A percentile compares a stretch with the other conserved stretches of the same genome.
Conservation (phyloP, 2,797 vertebrate genomes). For the Ptychadena robeensis region DNA sequence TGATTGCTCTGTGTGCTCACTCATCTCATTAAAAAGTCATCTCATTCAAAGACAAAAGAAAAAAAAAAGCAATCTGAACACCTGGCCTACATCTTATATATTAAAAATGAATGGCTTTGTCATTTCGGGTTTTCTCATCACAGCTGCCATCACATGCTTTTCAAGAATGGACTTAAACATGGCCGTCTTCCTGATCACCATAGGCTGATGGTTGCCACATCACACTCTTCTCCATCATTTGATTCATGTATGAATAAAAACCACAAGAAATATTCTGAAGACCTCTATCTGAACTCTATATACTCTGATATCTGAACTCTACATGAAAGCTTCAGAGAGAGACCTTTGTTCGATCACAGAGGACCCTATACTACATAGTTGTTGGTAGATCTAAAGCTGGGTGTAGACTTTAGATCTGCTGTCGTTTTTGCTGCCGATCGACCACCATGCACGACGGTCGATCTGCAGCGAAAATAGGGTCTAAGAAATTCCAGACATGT, state of each 20-base stretch:
- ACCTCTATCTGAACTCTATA: constrained; percentile 5
- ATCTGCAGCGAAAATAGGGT: no score
- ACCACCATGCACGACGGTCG: no score
- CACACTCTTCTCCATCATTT: not conserved
- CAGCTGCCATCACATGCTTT: not conserved
- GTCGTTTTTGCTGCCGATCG: no score
- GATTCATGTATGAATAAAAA: not conserved
- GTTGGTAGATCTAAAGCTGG: no score
- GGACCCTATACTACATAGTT: no score
- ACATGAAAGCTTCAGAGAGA: not conserved
- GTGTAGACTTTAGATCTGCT: no score
- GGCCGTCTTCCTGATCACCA: constrained; percentile 20
- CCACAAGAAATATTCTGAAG: constrained; percentile 17
- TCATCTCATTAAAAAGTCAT: constrained; percentile 22
- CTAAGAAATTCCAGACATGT: no score
- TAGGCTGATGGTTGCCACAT: not conserved
- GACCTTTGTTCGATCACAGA: no score
- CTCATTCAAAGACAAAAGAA: constrained; percentile 13
- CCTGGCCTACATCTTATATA: constrained; percentile 5
- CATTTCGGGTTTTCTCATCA: not conserved
- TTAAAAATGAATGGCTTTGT: constrained; percentile 6
- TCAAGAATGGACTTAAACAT: constrained; percentile 21
- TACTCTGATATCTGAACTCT: not conserved
- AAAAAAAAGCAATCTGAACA: constrained; percentile 11
- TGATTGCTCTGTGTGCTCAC: not conserved